Base-by-base conservation (phyloP, 1,140 invertebrate genomes). In the Acromyrmex charruanus region DNA sequence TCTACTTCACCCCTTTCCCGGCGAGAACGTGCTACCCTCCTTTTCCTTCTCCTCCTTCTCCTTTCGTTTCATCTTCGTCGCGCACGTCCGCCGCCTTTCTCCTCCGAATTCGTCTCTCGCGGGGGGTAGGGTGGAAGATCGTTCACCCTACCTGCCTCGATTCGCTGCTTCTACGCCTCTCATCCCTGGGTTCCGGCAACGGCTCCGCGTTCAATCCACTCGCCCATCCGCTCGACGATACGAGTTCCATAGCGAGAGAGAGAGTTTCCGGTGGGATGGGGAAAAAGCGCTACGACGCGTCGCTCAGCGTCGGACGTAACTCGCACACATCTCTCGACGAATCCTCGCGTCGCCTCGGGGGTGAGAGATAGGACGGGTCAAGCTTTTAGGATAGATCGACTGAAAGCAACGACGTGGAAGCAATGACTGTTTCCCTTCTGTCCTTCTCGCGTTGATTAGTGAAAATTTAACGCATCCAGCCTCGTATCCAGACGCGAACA, bases 1-100 rank as follows among this genome's bases (percentile, higher is more conserved):
- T 58, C 85, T 85, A 35, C 71, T 84, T 87, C 87, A 74, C 86
- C 87, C 89, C 81, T 88, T 89, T 88, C 79, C 82, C 58, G 49
- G n/a, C 44, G 65, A 71, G 79, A 84, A 84, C 80, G 77, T 39
- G 65, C 77, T 16, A 58, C 77, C 28, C 31, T 69, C 21, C 77
- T 39, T 44, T 44, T 39, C 71, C 28, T 28, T 2, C 3, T 31
- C 28, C 49, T 69, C 21, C 77, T 39, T 16, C 25, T 44, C 71
- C 44, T 28, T 2, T 25, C 80, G 65, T 21, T 72, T 44, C 39
- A 25, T 84, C 80, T 75, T 75, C 39, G 77, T 81, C 77, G 28
- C 77, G 35, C 65, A 61, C 31, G 63, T 31, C 39, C n/a, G 35
- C 18, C 39, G 39, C 80, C 39, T 79, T 85, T 65, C 82, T 85